phyloP scores from a whole-genome alignment of 2,113 vertebrate species.

The Pachypanchax playfairii region DNA sequence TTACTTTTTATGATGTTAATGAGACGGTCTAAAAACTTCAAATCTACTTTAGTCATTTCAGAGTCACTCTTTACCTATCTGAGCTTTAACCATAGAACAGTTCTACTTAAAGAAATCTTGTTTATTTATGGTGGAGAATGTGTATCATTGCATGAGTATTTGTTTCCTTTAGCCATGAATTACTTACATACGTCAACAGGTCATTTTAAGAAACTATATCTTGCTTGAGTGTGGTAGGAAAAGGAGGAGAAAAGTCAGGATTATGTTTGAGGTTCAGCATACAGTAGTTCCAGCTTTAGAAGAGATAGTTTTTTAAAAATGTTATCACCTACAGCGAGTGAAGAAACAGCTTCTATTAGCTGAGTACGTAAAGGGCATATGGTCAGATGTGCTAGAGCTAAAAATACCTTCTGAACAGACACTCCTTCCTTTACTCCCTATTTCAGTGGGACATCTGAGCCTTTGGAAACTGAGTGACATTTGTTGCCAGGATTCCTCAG shows the following conservation, averaged over 20 bases:
- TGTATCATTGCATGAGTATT: background rate
- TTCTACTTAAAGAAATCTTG: background rate
- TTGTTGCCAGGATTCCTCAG: conserved; percentile 65
- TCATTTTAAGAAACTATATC: no score
- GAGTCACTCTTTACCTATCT: conserved; percentile 1
- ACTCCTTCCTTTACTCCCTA: conserved; percentile 52
- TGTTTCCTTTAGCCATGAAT: no score
- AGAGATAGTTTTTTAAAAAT: background rate
- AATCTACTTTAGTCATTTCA: conserved; percentile 2
- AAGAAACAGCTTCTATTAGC: background rate
- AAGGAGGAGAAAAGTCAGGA: background rate
- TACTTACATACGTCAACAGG: no score
- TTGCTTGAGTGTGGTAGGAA: background rate
- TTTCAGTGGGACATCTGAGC: conserved; percentile 69
- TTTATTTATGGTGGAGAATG: background rate
- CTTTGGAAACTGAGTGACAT: conserved; percentile 49
- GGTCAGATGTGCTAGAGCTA: conserved; percentile 50
- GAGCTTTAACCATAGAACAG: background rate
- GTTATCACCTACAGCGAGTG: background rate
- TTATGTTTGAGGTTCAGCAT: background rate
- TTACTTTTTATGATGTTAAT: no score
- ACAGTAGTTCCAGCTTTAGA: no score
- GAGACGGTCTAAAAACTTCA: no score
- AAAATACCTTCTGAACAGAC: conserved; percentile 57
- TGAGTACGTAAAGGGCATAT: conserved; percentile 8